Conservation (phyloP, 1,140 invertebrate species). For the Monomorium pharaonis region DNA sequence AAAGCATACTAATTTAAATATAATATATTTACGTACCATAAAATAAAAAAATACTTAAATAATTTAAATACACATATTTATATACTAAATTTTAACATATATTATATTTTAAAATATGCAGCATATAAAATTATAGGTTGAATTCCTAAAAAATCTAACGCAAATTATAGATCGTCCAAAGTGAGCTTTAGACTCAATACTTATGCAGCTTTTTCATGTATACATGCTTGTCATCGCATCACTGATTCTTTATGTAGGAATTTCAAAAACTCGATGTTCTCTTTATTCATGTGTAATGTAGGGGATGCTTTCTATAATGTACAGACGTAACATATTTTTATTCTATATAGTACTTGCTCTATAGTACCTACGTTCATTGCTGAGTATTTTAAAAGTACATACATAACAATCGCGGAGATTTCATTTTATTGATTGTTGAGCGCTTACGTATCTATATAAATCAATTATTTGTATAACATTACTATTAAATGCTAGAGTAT, state of each 20-base stretch:
- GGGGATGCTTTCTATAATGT: neutral
- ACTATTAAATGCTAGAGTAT: neutral
- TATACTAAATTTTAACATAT: neutral
- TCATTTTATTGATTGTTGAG: neutral
- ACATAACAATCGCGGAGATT: neutral
- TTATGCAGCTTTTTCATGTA: neutral
- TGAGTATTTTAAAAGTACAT: neutral
- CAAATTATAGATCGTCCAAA: neutral
- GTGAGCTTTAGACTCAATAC: neutral
- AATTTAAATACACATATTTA: neutral
- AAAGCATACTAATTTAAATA: neutral
- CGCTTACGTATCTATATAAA: neutral
- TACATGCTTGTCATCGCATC: neutral
- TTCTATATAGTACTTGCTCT: neutral
- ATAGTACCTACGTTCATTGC: neutral
- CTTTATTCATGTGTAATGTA: neutral
- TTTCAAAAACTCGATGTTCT: neutral
- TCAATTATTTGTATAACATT: neutral
- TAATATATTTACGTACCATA: neutral
- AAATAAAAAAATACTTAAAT: neutral
- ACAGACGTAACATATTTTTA: neutral
- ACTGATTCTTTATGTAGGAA: slow-evolving; percentile 22
- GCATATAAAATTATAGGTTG: neutral
- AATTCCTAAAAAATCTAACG: neutral
- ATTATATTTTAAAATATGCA: neutral